Percentiles rank a stretch among this genome's conserved stretches.
Evolutionary conservation across 2,888 invertebrate species (phyloP).

Genomic region (Melanchra persicariae): DNA sequence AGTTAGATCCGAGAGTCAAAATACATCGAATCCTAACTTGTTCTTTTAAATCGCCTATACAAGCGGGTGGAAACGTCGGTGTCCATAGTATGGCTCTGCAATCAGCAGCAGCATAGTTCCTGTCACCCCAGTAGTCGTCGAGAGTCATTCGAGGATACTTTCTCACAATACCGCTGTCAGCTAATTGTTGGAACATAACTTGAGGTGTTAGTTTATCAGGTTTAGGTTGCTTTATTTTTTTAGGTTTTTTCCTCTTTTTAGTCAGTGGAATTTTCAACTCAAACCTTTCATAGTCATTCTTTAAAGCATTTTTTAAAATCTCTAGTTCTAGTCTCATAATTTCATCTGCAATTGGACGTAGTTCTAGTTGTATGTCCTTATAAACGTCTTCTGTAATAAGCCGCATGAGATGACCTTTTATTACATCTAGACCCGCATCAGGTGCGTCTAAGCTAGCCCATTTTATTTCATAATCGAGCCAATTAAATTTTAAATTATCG

Average conservation of each 20-base stretch:
- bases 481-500: slow-evolving; percentile 72
- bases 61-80: slow-evolving; percentile 87
- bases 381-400: slow-evolving; percentile 92
- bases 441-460: slow-evolving; percentile 83
- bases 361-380: slow-evolving; percentile 92
- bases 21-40: slow-evolving; percentile 91
- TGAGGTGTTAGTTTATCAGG: slow-evolving; percentile 91
- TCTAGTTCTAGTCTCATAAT: slow-evolving; percentile 91
- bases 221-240: slow-evolving; percentile 89
- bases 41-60: slow-evolving; percentile 91
- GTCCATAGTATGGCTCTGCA: slow-evolving; percentile 83
- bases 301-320: slow-evolving; percentile 89
- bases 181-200: slow-evolving; percentile 93
- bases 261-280: slow-evolving; percentile 71
- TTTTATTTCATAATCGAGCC: slow-evolving; percentile 79
- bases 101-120: slow-evolving; percentile 91
- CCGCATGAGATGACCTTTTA: slow-evolving; percentile 91
- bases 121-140: slow-evolving; percentile 93
- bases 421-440: slow-evolving; percentile 89
- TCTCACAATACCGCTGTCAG: slow-evolving; percentile 92
- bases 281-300: slow-evolving; percentile 76
- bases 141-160: slow-evolving; percentile 91
- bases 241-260: slow-evolving; percentile 84
- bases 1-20: slow-evolving; percentile 89
- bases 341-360: slow-evolving; percentile 93